Conservation (phyloP, 2,888 invertebrate genomes). For the Drosophila lutescens region DNA sequence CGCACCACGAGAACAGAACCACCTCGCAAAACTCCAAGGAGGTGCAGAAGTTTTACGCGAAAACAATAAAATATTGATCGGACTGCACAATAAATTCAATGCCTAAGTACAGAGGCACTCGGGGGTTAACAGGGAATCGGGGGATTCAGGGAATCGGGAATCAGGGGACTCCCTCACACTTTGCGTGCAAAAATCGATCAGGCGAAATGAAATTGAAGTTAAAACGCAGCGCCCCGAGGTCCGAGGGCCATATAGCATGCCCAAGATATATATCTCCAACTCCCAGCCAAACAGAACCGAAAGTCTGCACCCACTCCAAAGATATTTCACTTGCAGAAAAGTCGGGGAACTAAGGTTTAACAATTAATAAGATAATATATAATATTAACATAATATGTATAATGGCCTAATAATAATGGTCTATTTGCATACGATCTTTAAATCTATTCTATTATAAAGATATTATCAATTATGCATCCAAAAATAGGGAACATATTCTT, state of each 20-base stretch:
- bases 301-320: neutral
- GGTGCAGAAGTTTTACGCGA: constrained; percentile 69
- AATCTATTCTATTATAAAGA: too few species aligned
- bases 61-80: constrained; percentile 73
- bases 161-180: constrained; percentile 65
- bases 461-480: too few species aligned
- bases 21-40: constrained; percentile 36
- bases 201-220: constrained; percentile 78
- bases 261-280: constrained; percentile 42
- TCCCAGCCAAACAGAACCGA: constrained; percentile 6
- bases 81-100: constrained; percentile 70
- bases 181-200: constrained; percentile 82
- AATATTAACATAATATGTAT: too few species aligned
- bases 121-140: neutral
- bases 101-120: constrained; percentile 63
- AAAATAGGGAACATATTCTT: neutral
- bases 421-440: too few species aligned
- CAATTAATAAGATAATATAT: too few species aligned
- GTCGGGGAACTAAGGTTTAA: neutral
- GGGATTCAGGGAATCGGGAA: neutral
- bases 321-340: neutral
- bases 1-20: constrained; percentile 20
- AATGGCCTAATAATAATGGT: too few species aligned
- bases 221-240: constrained; percentile 66
- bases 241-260: constrained; percentile 48